Evolutionary conservation across 2,888 invertebrate species (phyloP), one percentile per base, ranked within the genome.

Genomic region (Alcis repandata): DNA sequence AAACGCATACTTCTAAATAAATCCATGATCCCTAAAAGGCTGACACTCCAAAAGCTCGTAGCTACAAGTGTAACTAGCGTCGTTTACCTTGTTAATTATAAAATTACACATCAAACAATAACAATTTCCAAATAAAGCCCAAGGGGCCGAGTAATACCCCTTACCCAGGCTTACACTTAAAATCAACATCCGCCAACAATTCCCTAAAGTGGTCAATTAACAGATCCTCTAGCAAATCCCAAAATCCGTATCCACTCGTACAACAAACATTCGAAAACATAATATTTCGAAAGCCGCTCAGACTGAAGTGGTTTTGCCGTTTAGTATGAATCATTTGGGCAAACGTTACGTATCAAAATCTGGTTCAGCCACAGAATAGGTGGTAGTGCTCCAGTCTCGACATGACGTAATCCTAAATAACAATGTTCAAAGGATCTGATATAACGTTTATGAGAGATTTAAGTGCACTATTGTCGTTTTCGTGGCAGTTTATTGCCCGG

Each of bases 401-500:
- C 71, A 75, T 73, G 67, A 76, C 67, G 73, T 77, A 69, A 76
- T 72, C 68, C 72, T 79, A 85, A 85, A 84, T 87, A 87, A 91
- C 87, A 87, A 82, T 88, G 87, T 89, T 80, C 78, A 71, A 72
- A 79, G 83, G 82, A 88, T 86, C 84, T 88, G 87, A 90, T 89
- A 85, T 86, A 89, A 80, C 79, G 89, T 91, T 91, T 91, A 92
- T 87, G 90, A 84, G 85, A 73, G 79, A 80, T 84, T 87, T 88
- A 90, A 90, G 86, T 86, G 84, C 86, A 80, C 84, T 75, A 87
- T 89, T 88, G 90, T 89, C 85, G 86, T 86, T 87, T 84, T 82
- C 84, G 85, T 83, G 82, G 82, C 79, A 76, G 84, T 91, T 92
- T 91, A 91, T 89, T 82, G 86, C 86, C 68, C 48, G 58, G 78